phyloP scores from a whole-genome alignment of 2,888 invertebrate genomes.

The Diadegma fenestrale region DNA sequence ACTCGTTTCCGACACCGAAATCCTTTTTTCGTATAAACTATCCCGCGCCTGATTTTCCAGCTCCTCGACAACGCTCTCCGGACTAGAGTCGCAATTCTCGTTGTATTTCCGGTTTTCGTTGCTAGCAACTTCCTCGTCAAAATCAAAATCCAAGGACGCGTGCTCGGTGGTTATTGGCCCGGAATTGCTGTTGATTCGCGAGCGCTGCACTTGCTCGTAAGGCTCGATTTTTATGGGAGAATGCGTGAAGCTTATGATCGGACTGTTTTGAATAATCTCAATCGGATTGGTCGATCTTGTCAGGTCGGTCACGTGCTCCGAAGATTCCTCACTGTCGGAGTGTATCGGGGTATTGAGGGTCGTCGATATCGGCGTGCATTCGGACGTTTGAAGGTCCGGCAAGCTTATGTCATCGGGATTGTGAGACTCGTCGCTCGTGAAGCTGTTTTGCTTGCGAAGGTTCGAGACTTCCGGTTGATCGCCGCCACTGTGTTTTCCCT shows the following conservation, averaged over 20 bases:
- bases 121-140: constrained; percentile 70
- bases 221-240: constrained; percentile 79
- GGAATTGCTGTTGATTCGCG: constrained; percentile 16
- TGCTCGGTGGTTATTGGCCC: constrained; percentile 64
- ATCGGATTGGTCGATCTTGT: constrained; percentile 79
- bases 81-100: constrained; percentile 46
- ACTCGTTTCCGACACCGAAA: neutral
- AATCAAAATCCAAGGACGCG: constrained; percentile 76
- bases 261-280: constrained; percentile 81
- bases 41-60: constrained; percentile 57
- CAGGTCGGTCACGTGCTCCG: constrained; percentile 73
- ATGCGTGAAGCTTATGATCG: constrained; percentile 82
- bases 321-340: constrained; percentile 82
- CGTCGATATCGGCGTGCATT: constrained; percentile 82
- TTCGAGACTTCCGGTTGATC: constrained; percentile 38
- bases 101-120: constrained; percentile 63
- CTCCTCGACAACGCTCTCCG: constrained; percentile 56
- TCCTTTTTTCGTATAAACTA: constrained; percentile 25
- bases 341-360: constrained; percentile 83
- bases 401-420: constrained; percentile 83
- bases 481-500: neutral
- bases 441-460: constrained; percentile 77
- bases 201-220: constrained; percentile 75
- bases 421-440: constrained; percentile 79
- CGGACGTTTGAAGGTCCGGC: constrained; percentile 82